Evolutionary conservation across 2,113 vertebrate species (phyloP).

Genomic region (Narcine bancroftii): DNA sequence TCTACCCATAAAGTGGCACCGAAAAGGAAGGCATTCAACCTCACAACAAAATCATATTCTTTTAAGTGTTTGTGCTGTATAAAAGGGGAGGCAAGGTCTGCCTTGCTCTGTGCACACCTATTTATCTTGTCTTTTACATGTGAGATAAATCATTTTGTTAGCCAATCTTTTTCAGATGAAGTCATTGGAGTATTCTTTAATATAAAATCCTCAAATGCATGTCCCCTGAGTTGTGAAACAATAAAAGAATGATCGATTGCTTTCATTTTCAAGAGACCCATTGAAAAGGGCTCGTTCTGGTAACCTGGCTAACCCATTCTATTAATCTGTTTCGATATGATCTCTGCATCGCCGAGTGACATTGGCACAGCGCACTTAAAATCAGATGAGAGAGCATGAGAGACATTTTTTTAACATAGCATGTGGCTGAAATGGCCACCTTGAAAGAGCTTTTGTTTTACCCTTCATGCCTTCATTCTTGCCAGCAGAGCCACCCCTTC

Average conservation of each 20-base stretch:
- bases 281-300: not conserved
- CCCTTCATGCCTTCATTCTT: not conserved
- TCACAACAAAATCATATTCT: not conserved
- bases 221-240: constrained; percentile 16
- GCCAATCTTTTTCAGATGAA: not conserved
- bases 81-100: not conserved
- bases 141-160: constrained; percentile 31
- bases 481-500: no score
- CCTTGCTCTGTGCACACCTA: not conserved
- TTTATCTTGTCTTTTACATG: not conserved
- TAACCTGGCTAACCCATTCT: constrained; percentile 7
- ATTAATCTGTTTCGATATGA: not conserved
- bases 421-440: not conserved
- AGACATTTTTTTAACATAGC: not conserved
- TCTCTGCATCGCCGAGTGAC: not conserved
- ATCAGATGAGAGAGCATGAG: not conserved
- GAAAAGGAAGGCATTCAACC: not conserved
- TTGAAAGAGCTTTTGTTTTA: not conserved
- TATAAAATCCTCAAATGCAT: not conserved
- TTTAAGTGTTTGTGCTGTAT: not conserved
- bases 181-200: constrained; percentile 22
- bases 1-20: not conserved
- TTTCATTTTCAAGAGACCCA: constrained; percentile 5
- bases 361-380: not conserved
- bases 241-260: not conserved